Evolutionary conservation across 2,113 vertebrate species (phyloP), one percentile per base, ranked within the genome.

Genomic region (Solea solea): DNA sequence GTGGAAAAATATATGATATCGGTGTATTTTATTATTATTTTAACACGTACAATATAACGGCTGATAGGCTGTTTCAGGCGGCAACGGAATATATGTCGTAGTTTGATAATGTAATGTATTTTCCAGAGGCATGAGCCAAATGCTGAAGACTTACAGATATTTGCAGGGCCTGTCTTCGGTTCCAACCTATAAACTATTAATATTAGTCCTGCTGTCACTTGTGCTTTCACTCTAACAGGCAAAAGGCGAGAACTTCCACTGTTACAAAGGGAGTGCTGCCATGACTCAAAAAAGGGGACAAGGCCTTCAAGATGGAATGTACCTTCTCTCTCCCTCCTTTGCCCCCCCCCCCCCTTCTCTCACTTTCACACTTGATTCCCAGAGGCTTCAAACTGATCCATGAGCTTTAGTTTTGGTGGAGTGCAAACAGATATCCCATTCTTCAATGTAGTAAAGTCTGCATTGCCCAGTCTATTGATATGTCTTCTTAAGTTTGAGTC

Each of bases 301-400:
- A 34, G 75, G 72, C 79, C 64, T 80, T 88, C 42, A 80, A 78
- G 61, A 77, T 40, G 56, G 56, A 88, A 76, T 74, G 63, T 51
- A 64, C 64, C 67, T 65, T 9, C 64, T 67, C 70, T 51, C 68
- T 65, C 57, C n/a, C 25, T 69, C 64, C 41, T 49, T 45, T 15
- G 28, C n/a, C 25, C 71, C 69, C 45, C 63, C n/a, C n/a, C n/a
- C 21, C 21, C 21, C 68, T 75, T 83, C 74, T 80, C 57, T 56
- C 62, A 69, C 68, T 73, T 79, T 86, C 68, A 78, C 75, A 80
- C 78, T 78, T 80, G 77, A 86, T 91, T 92, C 88, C 88, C 84
- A 80, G 73, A 75, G 83, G 87, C 69, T 60, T 62, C 62, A 62
- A 21, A 69, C 64, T 80, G 81, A 93, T 90, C 90, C 82, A 83